These are phyloP conservation scores for Stenichneumon culpator DNA, from an alignment of 2,888 invertebrate genomes.

Conservation along the genomic window DNA sequence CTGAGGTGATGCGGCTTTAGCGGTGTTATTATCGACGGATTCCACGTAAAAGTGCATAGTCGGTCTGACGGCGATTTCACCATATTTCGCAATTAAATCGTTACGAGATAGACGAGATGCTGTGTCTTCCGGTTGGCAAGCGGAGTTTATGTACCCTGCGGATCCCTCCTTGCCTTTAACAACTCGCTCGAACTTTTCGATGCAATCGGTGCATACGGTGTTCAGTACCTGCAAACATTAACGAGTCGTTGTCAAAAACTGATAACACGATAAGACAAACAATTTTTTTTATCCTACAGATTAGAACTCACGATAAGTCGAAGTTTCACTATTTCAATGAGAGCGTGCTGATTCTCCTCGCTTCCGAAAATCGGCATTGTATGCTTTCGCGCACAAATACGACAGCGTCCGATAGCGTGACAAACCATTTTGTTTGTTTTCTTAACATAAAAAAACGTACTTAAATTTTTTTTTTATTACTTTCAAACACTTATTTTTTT, in stretches of 20 bases:
- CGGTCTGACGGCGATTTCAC: neutral
- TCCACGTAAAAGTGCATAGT: conserved; percentile 31
- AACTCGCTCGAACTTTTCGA: conserved; percentile 61
- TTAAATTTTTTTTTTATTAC: neutral
- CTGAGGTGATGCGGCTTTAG: neutral
- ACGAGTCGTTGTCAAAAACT: neutral
- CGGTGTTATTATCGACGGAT: neutral
- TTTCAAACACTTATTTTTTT: neutral
- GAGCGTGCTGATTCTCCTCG: conserved; percentile 55
- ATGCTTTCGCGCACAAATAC: conserved; percentile 65
- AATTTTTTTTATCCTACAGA: neutral
- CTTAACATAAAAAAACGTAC: neutral
- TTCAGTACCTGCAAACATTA: conserved; percentile 64
- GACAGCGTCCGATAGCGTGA: conserved; percentile 67
- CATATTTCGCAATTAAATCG: neutral
- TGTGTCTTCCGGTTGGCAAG: neutral
- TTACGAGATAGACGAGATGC: neutral
- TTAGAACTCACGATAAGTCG: conserved; percentile 63
- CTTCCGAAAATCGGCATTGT: conserved; percentile 63
- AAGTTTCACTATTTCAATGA: conserved; percentile 65
- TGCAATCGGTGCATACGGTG: conserved; percentile 67
- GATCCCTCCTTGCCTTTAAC: neutral
- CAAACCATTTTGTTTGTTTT: conserved; percentile 58
- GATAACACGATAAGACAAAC: conserved; percentile 5
- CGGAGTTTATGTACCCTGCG: conserved; percentile 11